These are phyloP conservation scores for Cladopsammia gracilis DNA, from an alignment of 64 coral and sea anemone genomes.

Conservation along the genomic window DNA sequence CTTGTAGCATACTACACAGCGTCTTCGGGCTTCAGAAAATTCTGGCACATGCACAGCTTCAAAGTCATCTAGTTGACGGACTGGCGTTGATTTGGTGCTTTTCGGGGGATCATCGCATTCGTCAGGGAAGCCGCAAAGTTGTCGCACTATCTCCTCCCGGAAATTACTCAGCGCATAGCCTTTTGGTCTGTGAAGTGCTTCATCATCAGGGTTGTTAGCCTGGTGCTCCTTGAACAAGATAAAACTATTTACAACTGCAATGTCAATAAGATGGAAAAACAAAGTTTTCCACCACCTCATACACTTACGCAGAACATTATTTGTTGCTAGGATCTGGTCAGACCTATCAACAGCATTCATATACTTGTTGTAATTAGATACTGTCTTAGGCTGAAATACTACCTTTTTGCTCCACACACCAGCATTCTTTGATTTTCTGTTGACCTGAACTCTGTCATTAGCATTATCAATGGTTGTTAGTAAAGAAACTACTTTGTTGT, in stretches of 20 bases:
- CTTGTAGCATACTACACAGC: conserved; percentile 61
- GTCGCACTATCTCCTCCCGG: conserved; percentile 63
- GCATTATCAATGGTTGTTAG: conserved; percentile 71
- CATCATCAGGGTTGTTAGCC: conserved; percentile 58
- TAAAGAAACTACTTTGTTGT: conserved; percentile 77
- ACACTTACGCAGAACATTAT: conserved; percentile 63
- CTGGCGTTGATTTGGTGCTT: conserved; percentile 19
- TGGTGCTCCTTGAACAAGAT: conserved; percentile 62
- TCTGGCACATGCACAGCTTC: conserved; percentile 65
- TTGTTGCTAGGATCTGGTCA: conserved; percentile 67
- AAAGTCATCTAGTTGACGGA: conserved; percentile 9
- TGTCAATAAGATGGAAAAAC: no score
- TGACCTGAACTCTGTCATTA: conserved; percentile 62
- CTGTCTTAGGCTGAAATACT: conserved; percentile 49
- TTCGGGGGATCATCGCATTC: conserved; percentile 42
- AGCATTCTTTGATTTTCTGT: conserved; percentile 54
- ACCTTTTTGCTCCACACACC: conserved; percentile 32
- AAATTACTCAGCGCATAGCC: conserved; percentile 62
- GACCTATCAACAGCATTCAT: conserved; percentile 85
- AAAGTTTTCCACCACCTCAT: no score
- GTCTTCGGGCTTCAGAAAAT: conserved; percentile 53
- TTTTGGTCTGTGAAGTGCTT: conserved; percentile 39
- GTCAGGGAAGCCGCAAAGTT: conserved; percentile 67
- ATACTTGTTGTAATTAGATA: conserved; percentile 61
- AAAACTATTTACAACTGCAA: conserved; percentile 47